Percentiles rank a stretch among this genome's conserved stretches.
Conservation (phyloP, 2,113 vertebrate genomes). For the Tauraco erythrolophus region DNA sequence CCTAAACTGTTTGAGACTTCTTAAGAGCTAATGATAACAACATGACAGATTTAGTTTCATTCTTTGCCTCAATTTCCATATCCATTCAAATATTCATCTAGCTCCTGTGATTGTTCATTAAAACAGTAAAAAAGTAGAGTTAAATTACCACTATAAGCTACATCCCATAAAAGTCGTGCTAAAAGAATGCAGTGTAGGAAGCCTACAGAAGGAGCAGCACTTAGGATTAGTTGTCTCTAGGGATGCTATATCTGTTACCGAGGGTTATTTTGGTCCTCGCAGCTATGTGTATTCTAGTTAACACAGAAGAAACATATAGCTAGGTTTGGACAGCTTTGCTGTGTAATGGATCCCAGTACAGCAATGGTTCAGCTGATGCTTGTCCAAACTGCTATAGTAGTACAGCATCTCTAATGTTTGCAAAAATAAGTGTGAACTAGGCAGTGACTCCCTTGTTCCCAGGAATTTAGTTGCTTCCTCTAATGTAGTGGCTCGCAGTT, state of each 20-base stretch:
- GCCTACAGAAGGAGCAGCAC: background rate
- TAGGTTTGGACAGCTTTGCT: background rate
- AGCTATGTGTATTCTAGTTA: background rate
- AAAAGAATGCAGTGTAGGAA: background rate
- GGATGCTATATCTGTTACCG: background rate
- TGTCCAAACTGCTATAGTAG: background rate
- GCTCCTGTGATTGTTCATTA: background rate
- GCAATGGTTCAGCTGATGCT: background rate
- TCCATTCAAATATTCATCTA: background rate
- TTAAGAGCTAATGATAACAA: background rate
- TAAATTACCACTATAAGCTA: background rate
- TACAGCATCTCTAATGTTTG: background rate
- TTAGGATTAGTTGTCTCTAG: background rate
- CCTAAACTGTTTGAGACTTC: background rate
- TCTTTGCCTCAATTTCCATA: background rate
- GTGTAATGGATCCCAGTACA: background rate
- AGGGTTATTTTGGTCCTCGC: background rate
- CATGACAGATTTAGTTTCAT: background rate
- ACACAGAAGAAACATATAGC: background rate
- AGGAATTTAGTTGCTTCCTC: background rate
- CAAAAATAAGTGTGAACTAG: background rate
- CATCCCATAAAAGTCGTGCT: background rate
- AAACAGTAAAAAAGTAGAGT: background rate
- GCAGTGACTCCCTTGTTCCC: background rate
- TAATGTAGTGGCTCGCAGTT: background rate